phyloP scores from a whole-genome alignment of 1,140 invertebrate species.

The Ridgeia piscesae region DNA sequence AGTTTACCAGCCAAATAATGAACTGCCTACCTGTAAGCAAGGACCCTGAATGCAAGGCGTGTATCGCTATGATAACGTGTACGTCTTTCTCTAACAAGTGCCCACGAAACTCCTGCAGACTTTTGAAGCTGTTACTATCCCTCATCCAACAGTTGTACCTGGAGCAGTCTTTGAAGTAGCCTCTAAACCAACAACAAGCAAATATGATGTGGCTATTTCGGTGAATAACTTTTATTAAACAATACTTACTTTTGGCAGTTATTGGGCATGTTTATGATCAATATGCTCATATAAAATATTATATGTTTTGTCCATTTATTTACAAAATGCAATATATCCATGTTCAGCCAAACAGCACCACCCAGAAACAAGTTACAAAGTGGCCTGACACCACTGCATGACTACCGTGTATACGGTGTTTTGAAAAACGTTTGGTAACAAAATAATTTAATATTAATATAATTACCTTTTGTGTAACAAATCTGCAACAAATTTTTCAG shows the following conservation, averaged over 20 bases:
- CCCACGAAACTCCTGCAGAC: neutral
- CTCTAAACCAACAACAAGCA: neutral
- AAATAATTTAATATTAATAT: too few species aligned
- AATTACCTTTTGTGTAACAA: too few species aligned
- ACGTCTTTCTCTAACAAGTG: neutral
- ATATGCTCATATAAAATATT: too few species aligned
- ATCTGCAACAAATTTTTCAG: too few species aligned
- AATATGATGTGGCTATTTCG: neutral
- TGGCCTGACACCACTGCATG: too few species aligned
- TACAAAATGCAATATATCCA: too few species aligned
- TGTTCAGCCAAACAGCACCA: too few species aligned
- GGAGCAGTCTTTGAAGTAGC: conserved; percentile 9
- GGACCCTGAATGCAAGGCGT: conserved; percentile 11
- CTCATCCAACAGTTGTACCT: conserved; percentile 8
- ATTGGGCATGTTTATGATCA: too few species aligned
- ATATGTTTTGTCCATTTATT: too few species aligned
- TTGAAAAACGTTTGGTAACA: too few species aligned
- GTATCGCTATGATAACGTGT: neutral
- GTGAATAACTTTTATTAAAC: neutral
- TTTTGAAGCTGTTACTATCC: conserved; percentile 8
- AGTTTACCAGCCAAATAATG: neutral
- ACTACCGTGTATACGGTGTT: too few species aligned
- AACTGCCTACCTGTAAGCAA: conserved; percentile 12
- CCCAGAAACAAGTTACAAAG: too few species aligned
- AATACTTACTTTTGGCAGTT: neutral